These are phyloP conservation scores for Acrobasis suavella DNA, from an alignment of 2,888 invertebrate genomes.

Conservation along the genomic window DNA sequence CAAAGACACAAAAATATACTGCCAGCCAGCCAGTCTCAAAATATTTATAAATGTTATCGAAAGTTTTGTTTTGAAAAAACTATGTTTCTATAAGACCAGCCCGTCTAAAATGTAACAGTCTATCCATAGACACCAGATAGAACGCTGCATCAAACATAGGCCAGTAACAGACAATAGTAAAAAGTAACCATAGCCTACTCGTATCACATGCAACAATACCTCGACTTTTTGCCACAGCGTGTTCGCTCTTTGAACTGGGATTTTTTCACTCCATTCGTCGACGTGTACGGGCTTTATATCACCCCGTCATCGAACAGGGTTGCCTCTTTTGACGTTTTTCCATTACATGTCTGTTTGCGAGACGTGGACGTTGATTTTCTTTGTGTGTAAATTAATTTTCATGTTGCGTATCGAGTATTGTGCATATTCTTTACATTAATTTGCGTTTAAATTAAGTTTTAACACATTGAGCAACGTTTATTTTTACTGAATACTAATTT, in stretches of 20 bases:
- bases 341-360: constrained; percentile 12
- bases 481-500: background rate
- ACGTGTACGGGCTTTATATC: constrained; percentile 62
- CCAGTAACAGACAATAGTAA: constrained; percentile 25
- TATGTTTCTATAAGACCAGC: background rate
- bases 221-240: constrained; percentile 61
- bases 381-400: constrained; percentile 22
- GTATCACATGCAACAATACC: constrained; percentile 60
- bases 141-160: constrained; percentile 22
- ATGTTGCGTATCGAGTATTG: constrained; percentile 26
- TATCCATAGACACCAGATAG: constrained; percentile 11
- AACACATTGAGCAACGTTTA: background rate
- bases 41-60: too few species aligned
- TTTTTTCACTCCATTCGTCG: constrained; percentile 76
- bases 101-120: background rate
- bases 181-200: constrained; percentile 29
- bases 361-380: constrained; percentile 24
- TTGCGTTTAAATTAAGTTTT: constrained; percentile 18
- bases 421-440: constrained; percentile 4
- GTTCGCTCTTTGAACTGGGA: constrained; percentile 77
- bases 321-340: constrained; percentile 40
- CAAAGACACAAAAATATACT: background rate
- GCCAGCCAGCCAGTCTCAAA: background rate
- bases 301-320: constrained; percentile 61
- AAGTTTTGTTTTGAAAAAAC: too few species aligned